These are phyloP conservation scores for Empis livida DNA, from an alignment of 2,888 invertebrate species.

Conservation along the genomic window DNA sequence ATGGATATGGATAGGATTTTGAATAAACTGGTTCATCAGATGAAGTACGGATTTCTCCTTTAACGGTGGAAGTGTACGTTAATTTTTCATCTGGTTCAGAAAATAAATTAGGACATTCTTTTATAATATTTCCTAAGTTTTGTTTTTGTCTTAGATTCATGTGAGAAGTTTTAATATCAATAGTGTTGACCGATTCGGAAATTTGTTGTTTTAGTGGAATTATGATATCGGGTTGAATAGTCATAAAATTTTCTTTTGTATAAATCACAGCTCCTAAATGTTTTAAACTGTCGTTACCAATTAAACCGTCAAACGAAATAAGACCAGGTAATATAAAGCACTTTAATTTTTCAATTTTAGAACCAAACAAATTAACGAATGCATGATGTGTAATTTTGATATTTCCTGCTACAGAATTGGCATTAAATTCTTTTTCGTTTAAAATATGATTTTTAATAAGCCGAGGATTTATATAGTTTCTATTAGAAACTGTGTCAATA, in stretches of 20 bases:
- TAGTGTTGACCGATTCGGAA: conserved; percentile 3
- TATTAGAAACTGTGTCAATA: neutral
- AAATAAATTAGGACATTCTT: neutral
- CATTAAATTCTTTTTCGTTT: neutral
- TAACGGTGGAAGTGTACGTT: neutral
- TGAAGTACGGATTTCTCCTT: neutral
- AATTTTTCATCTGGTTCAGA: conserved; percentile 1
- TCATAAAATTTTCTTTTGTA: neutral
- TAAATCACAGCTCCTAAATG: neutral
- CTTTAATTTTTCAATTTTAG: conserved; percentile 10
- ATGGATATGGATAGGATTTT: neutral
- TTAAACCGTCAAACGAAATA: neutral
- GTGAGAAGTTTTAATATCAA: conserved; percentile 6
- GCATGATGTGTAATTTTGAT: neutral
- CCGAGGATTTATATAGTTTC: neutral
- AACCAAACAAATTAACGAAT: neutral
- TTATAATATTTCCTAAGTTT: neutral
- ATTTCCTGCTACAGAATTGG: neutral
- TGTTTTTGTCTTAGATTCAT: conserved; percentile 3
- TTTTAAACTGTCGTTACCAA: neutral
- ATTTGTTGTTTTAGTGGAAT: conserved; percentile 4
- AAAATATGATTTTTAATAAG: neutral
- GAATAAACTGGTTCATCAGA: neutral
- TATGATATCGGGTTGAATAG: neutral
- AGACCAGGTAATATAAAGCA: neutral